These are phyloP conservation scores for Passer montanus DNA, from an alignment of 2,113 vertebrate species.

Conservation along the genomic window DNA sequence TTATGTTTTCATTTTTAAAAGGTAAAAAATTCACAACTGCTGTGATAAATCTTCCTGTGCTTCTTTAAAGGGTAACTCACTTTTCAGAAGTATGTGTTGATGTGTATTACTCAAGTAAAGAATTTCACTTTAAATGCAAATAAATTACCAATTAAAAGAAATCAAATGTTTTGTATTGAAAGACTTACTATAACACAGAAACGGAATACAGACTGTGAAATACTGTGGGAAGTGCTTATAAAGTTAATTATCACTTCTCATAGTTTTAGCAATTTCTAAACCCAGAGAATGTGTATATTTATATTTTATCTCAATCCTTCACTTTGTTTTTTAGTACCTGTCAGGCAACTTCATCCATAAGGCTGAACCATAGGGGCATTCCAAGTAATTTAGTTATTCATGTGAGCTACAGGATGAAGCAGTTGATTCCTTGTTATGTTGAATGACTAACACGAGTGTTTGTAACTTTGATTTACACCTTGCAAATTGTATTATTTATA, in stretches of 20 bases:
- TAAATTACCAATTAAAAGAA: conserved; percentile 8
- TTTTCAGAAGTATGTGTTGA: not conserved
- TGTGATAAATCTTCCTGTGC: not conserved
- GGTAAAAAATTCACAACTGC: not conserved
- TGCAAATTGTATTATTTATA: conserved; percentile 51
- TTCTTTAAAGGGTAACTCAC: not conserved
- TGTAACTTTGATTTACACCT: conserved; percentile 38
- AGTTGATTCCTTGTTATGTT: conserved; percentile 6
- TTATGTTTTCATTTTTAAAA: not conserved
- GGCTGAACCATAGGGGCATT: not conserved
- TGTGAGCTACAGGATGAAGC: not conserved
- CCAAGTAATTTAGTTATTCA: conserved; percentile 17
- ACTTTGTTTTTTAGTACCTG: not conserved
- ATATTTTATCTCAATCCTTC: conserved; percentile 12
- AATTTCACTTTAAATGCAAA: conserved; percentile 1
- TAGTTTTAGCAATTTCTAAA: conserved; percentile 34
- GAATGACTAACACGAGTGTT: not conserved
- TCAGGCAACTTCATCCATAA: not conserved
- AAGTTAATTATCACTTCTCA: conserved; percentile 38
- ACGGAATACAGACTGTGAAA: conserved; percentile 11
- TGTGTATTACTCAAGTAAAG: not conserved
- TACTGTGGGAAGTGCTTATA: not conserved
- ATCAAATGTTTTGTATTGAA: not conserved
- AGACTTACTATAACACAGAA: not conserved
- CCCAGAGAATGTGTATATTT: not conserved